These are phyloP conservation scores for Drosophila chauvacae DNA, from an alignment of 1,140 invertebrate genomes.

Conservation along the genomic window DNA sequence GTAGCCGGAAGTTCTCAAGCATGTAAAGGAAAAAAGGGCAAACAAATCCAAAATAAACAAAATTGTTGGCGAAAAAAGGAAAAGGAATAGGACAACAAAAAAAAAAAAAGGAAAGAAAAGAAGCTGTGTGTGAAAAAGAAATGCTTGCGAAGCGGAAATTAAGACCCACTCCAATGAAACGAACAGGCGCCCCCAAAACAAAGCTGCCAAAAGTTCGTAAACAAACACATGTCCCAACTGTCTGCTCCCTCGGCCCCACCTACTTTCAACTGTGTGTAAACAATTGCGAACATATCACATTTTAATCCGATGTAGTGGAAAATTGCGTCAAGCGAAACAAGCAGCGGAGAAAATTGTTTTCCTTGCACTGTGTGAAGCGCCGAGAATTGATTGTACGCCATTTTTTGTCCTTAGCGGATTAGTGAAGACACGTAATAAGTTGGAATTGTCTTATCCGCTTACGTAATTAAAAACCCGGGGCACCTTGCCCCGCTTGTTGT, in stretches of 20 bases:
- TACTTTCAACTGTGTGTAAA: constrained; percentile 63
- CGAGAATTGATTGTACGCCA: constrained; percentile 70
- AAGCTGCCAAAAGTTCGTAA: constrained; percentile 81
- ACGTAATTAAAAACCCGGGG: constrained; percentile 45
- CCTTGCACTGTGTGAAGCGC: constrained; percentile 25
- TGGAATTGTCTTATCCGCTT: constrained; percentile 51
- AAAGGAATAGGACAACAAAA: constrained; percentile 20
- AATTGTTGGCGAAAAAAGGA: constrained; percentile 33
- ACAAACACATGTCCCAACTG: constrained; percentile 79
- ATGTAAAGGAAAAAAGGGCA: constrained; percentile 50
- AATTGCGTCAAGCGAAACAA: constrained; percentile 68
- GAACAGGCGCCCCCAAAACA: constrained; percentile 56
- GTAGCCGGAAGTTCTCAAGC: constrained; percentile 78
- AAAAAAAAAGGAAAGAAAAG: constrained; percentile 21
- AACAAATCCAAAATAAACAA: constrained; percentile 57
- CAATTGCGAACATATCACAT: constrained; percentile 83
- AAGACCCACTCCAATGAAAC: constrained; percentile 70
- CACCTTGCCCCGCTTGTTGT: constrained; percentile 10
- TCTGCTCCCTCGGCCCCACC: constrained; percentile 2
- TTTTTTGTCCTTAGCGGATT: constrained; percentile 69
- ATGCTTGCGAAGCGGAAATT: constrained; percentile 81
- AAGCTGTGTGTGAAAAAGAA: constrained; percentile 57
- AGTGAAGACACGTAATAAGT: constrained; percentile 62
- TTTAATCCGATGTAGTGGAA: constrained; percentile 83
- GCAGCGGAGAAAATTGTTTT: constrained; percentile 62